Percentiles rank a stretch among this genome's conserved stretches.
Conservation (phyloP, 2,888 invertebrate species). For the Aethes cnicana region DNA sequence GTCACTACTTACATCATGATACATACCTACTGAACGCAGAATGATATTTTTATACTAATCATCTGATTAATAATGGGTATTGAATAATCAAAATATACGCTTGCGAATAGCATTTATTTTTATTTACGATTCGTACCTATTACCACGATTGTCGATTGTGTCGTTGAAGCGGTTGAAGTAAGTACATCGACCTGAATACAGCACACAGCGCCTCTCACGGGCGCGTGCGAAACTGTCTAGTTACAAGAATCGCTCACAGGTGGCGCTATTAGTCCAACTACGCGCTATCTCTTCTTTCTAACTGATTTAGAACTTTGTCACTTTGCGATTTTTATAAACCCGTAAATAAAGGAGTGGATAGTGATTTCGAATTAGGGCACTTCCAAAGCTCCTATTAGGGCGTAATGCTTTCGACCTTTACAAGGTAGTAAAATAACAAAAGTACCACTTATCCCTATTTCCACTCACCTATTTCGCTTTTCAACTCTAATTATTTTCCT, state of each 20-base stretch:
- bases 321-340: constrained; percentile 22
- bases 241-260: constrained; percentile 5
- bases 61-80: too few relatives aligned
- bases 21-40: too few relatives aligned
- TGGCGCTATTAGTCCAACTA: constrained; percentile 15
- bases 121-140: constrained; percentile 8
- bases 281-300: not conserved
- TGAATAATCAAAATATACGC: not conserved
- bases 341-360: not conserved
- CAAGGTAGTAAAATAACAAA: constrained; percentile 24
- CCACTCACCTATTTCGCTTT: constrained; percentile 25
- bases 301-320: constrained; percentile 37
- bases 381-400: constrained; percentile 3
- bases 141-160: not conserved
- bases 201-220: constrained; percentile 13
- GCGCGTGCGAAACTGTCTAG: constrained; percentile 2
- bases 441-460: constrained; percentile 25
- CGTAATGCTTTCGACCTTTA: constrained; percentile 20
- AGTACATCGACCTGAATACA: constrained; percentile 26
- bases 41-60: too few relatives aligned
- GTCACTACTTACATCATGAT: too few relatives aligned
- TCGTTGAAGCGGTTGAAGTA: too few relatives aligned
- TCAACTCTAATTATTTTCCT: constrained; percentile 28
- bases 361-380: constrained; percentile 1
- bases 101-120: too few relatives aligned